These are phyloP conservation scores for Xenus cinereus DNA, from an alignment of 2,113 vertebrate genomes.

Conservation along the genomic window DNA sequence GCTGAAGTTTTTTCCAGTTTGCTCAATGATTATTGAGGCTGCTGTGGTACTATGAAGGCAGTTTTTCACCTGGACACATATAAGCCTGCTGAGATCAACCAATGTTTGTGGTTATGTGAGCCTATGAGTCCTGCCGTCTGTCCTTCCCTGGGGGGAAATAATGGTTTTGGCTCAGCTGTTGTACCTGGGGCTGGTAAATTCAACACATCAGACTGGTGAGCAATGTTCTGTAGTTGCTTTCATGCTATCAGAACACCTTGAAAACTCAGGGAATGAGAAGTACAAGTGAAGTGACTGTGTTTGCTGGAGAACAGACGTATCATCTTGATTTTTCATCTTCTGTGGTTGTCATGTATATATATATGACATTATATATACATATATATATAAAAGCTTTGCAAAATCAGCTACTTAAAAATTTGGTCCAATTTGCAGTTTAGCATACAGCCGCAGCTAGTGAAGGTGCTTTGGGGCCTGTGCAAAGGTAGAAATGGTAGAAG, in stretches of 20 bases:
- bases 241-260: neutral
- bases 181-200: neutral
- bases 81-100: neutral
- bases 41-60: accelerated
- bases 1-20: neutral
- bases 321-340: neutral
- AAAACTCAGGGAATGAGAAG: neutral
- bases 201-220: neutral
- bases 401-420: neutral
- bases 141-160: neutral
- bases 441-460: neutral
- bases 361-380: too few relatives aligned
- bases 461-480: neutral
- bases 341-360: neutral
- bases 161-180: neutral
- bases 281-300: neutral
- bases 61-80: neutral
- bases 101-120: neutral
- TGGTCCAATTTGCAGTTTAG: neutral
- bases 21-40: neutral
- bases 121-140: neutral
- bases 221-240: neutral
- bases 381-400: neutral
- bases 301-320: neutral
- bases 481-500: neutral